Conservation (phyloP, 1,140 invertebrate species). For the Drosophila littoralis region DNA sequence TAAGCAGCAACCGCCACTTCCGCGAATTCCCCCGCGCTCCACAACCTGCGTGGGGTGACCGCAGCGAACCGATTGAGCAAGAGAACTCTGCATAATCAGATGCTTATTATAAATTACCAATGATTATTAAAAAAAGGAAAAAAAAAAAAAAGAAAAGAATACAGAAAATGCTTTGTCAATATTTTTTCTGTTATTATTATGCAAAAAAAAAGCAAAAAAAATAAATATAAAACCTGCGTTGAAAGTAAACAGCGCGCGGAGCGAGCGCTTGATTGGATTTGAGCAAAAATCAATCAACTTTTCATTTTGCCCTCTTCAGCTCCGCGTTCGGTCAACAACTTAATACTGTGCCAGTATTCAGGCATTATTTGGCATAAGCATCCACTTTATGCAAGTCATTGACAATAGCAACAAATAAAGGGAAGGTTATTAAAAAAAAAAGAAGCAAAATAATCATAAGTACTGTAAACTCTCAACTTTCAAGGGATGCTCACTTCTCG, state of each 20-base stretch:
- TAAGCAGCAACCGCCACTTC: conserved; percentile 49
- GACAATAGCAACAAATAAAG: conserved; percentile 1
- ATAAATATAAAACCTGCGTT: conserved; percentile 17
- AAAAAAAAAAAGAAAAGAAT: neutral
- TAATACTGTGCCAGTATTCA: conserved; percentile 25
- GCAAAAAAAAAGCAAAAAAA: conserved; percentile 38
- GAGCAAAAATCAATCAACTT: conserved; percentile 46
- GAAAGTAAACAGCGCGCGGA: conserved; percentile 29
- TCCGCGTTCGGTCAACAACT: conserved; percentile 34
- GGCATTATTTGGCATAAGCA: conserved; percentile 18
- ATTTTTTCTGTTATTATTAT: conserved; percentile 43
- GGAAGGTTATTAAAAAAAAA: conserved; percentile 6
- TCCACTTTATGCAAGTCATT: conserved; percentile 36
- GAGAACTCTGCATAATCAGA: conserved; percentile 53
- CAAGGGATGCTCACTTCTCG: too few relatives aligned
- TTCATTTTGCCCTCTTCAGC: conserved; percentile 24
- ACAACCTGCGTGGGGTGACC: too few relatives aligned
- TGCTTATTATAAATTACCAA: conserved; percentile 76
- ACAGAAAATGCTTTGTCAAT: conserved; percentile 57
- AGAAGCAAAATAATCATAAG: neutral
- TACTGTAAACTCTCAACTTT: neutral
- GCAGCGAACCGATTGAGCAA: conserved; percentile 25
- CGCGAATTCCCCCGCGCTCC: neutral
- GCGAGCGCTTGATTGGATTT: conserved; percentile 41
- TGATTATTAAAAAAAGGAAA: conserved; percentile 65